These are phyloP conservation scores for Callaeas wilsoni DNA, from an alignment of 2,113 vertebrate species.

Conservation along the genomic window DNA sequence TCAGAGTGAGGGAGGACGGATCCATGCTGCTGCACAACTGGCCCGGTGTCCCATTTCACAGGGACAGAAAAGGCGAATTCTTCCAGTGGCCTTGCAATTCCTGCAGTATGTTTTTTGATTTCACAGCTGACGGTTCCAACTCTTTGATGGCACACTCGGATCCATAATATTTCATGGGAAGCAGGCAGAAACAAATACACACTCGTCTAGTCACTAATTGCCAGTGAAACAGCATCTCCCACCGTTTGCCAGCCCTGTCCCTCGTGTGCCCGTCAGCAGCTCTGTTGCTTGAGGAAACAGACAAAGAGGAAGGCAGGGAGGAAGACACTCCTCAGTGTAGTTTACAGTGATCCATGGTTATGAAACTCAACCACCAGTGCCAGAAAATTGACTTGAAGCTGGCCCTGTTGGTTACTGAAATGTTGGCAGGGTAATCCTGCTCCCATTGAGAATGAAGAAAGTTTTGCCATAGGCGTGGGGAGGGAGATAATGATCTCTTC, in stretches of 20 bases:
- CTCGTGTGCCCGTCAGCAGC: slow-evolving; percentile 48
- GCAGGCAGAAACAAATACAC: slow-evolving; percentile 66
- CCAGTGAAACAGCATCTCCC: slow-evolving; percentile 68
- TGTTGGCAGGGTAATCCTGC: not conserved
- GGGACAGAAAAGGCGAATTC: not conserved
- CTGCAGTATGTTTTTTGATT: slow-evolving; percentile 1
- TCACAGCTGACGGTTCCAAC: slow-evolving; percentile 26
- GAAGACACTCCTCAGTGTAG: slow-evolving; percentile 22
- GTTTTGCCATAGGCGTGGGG: not conserved
- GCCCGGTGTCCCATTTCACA: not conserved
- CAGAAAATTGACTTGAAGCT: slow-evolving; percentile 38
- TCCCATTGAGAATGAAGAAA: not conserved
- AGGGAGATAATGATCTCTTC: not conserved
- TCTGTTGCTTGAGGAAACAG: slow-evolving; percentile 57
- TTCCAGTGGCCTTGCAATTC: not conserved
- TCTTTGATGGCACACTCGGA: slow-evolving; percentile 26
- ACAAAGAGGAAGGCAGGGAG: slow-evolving; percentile 63
- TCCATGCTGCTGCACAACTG: not conserved
- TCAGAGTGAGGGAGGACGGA: not conserved
- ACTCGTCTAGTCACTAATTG: slow-evolving; percentile 47
- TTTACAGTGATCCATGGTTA: slow-evolving; percentile 47
- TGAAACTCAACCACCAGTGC: slow-evolving; percentile 60
- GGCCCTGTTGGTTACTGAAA: not conserved
- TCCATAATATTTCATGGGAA: slow-evolving; percentile 68
- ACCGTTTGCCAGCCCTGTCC: slow-evolving; percentile 60